Evolutionary conservation across 2,113 vertebrate species (phyloP).

Genomic region (Phaethon lepturus): DNA sequence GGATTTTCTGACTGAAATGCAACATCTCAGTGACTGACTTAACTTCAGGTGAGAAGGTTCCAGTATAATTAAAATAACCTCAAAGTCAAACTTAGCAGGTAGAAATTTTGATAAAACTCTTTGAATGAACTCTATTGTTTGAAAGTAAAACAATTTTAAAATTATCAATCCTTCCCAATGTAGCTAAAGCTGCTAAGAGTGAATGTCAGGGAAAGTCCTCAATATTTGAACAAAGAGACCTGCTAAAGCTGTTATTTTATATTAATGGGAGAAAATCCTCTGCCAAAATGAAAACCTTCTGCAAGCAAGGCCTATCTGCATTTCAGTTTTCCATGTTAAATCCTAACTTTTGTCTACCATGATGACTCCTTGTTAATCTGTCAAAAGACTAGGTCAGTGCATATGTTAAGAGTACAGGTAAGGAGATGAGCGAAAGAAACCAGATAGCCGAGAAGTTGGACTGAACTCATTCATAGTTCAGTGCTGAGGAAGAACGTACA

Average conservation of each 20-base stretch:
- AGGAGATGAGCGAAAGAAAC: not conserved
- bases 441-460: not conserved
- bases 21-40: not conserved
- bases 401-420: not conserved
- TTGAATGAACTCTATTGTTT: not conserved
- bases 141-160: constrained; percentile 5
- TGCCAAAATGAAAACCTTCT: not conserved
- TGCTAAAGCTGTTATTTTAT: not conserved
- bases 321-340: not conserved
- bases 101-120: not conserved
- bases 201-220: not conserved
- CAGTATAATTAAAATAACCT: constrained; percentile 27
- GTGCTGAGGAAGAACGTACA: not conserved
- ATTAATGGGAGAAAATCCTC: not conserved
- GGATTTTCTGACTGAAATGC: constrained; percentile 11
- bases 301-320: not conserved
- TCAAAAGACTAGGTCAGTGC: not conserved
- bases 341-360: not conserved
- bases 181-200: not conserved
- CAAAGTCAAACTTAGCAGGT: not conserved
- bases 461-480: not conserved
- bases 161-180: not conserved
- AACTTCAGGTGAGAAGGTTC: not conserved
- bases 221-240: not conserved
- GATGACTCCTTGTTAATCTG: not conserved